Evolutionary conservation across 92 coral and sea anemone species (phyloP).

Genomic region (Palythoa grandis): DNA sequence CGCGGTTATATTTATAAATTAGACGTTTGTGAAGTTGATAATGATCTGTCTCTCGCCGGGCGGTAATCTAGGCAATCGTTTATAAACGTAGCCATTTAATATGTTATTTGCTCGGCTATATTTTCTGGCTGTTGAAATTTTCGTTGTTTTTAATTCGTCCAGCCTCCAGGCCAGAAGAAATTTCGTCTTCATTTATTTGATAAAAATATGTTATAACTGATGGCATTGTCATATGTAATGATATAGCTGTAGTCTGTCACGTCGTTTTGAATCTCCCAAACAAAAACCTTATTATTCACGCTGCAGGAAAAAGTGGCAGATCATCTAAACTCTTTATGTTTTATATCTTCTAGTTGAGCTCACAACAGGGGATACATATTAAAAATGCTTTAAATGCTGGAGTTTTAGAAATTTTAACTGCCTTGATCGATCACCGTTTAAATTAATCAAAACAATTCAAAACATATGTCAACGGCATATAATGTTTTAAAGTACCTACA

Average conservation of each 20-base stretch:
- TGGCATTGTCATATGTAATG: too few species aligned
- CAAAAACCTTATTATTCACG: not conserved
- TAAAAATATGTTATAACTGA: not conserved
- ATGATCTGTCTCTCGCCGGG: conserved; percentile 1
- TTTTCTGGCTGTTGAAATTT: not conserved
- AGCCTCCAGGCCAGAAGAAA: not conserved
- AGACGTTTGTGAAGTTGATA: not conserved
- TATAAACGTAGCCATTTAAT: not conserved
- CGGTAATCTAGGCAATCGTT: not conserved
- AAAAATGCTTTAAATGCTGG: not conserved
- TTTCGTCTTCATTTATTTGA: not conserved
- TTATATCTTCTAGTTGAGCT: not conserved
- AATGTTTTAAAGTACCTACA: too few species aligned
- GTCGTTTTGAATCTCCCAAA: not conserved
- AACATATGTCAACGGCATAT: too few species aligned
- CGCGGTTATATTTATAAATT: not conserved
- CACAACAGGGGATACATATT: not conserved
- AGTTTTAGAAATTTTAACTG: too few species aligned
- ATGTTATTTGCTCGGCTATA: not conserved
- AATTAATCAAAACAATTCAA: too few species aligned
- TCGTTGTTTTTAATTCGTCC: not conserved
- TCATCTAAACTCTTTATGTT: not conserved
- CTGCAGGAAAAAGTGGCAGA: not conserved
- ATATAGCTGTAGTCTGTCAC: not conserved
- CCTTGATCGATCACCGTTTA: too few species aligned